Base-by-base conservation (phyloP, 2,113 vertebrate species). In the Campylomormyrus tamandua region DNA sequence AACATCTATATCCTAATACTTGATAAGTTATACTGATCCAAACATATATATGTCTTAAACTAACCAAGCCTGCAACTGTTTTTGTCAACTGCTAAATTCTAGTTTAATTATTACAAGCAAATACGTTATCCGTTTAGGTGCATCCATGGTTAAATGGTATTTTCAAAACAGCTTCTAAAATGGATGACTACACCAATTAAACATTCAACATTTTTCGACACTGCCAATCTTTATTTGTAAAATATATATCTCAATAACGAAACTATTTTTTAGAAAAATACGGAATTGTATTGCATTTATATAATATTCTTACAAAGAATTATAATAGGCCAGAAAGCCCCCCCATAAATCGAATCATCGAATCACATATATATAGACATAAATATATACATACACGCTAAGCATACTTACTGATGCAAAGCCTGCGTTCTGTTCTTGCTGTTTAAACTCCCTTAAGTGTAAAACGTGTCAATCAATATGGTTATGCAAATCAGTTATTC, bases 361-460 rank as follows among this genome's bases (percentile, higher is more conserved):
- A 31, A 70, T 66, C n/a, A 31, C 3, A 66, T 27, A 70, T 4
- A 48, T 62, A 62, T 24, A 50, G 17, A 74, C 66, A 77, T 19
- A 80, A 6, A 80, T 42, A 80, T 19, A 42, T 19, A 80, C 74
- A 80, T n/a, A 42, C 15, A 39, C 90, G 87, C 90, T 87, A 91
- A 91, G 92, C 74, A 89, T 90, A 95, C 95, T 94, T 93, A 89
- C 90, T 88, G 92, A 90, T 91, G 92, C 90, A 89, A 35, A 88
- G 92, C 91, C 90, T 53, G 86, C 49, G 80, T 90, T 83, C 45
- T 39, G 35, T 91, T 90, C 89, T 89, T 90, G 88, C 90, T 89
- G 88, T 91, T 93, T 49, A 50, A 90, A 92, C 90, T 90, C 92
- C 91, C 84, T 19, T 84, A 70, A 74, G 62, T 89, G 74, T 56